Evolutionary conservation across 2,797 vertebrate genomes (phyloP), one percentile per base, ranked within the genome.

Genomic region (Gymnothorax javanicus): DNA sequence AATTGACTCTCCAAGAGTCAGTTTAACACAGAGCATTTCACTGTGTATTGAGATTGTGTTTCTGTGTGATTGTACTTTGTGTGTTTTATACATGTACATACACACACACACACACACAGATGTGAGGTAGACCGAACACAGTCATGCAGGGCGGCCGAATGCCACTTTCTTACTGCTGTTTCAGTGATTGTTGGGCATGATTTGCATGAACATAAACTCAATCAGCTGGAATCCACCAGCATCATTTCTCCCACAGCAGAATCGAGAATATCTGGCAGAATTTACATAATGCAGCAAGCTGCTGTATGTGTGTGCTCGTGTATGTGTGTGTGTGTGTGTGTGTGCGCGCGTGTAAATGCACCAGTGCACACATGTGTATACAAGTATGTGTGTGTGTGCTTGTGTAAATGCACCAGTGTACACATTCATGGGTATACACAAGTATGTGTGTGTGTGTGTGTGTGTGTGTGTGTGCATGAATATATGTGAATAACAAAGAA

Each of bases 91-190:
- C 33, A 43, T 43, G 33, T 43, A 43, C 33, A 43, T 43, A 59
- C 58, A 6, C 58, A 59, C 9, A 59, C 58, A 56, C 56, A 64
- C 67, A 56, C 71, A 73, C 84, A 27, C n/a, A 17, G 57, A 85
- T 54, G 75, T 56, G 43, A 77, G 56, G 71, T 56, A 75, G 56
- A n/a, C 59, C 12, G 13, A 59, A 59, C 7, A 13, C 58, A 59
- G 4, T 9, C 58, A 59, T 59, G 58, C 58, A 59, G 58, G 13
- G 58, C 58, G 2, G 58, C 9, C 58, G 58, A 59, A 59, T 11
- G 8, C 15, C n/a, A 89, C 92, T 91, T 91, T 92, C 50, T 90
- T 90, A 25, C 86, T 50, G 75, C 60, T 87, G 90, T 90, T 87
- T 77, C 86, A 86, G 58, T 87, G 86, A 89, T 87, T 88, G 85